Evolutionary conservation across 2,113 vertebrate species (phyloP).

Genomic region (Syngnathus floridae): DNA sequence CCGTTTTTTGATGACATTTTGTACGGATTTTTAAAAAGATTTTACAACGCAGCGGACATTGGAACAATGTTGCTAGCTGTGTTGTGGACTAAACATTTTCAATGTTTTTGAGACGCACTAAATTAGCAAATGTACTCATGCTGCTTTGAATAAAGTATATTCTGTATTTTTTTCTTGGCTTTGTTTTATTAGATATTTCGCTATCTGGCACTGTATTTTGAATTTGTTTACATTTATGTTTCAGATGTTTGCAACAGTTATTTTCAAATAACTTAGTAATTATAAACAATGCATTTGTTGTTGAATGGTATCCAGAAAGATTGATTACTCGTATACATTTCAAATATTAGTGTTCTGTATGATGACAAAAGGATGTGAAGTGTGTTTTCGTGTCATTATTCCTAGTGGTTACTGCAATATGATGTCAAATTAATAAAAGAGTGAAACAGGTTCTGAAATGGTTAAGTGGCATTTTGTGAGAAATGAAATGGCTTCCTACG

Average conservation of each 20-base stretch:
- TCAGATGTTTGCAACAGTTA: not conserved
- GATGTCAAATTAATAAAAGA: not conserved
- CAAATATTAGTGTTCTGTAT: not conserved
- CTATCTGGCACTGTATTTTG: conserved; percentile 6
- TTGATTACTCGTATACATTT: not conserved
- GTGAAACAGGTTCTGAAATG: not conserved
- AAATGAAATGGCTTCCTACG: conserved; percentile 52
- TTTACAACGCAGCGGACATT: conserved; percentile 38
- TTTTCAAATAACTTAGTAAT: not conserved
- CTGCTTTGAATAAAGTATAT: conserved; percentile 67
- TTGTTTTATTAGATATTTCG: conserved; percentile 48
- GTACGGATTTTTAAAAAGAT: conserved; percentile 28
- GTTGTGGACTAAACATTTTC: conserved; percentile 35
- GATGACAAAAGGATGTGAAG: not conserved
- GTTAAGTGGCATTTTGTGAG: conserved; percentile 1
- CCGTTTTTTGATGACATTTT: conserved; percentile 25
- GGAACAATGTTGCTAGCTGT: conserved; percentile 30
- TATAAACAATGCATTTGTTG: not conserved
- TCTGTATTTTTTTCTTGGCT: conserved; percentile 42
- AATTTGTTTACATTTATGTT: conserved; percentile 4
- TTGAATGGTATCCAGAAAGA: not conserved
- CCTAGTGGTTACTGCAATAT: not conserved
- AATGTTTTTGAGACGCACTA: conserved; percentile 28
- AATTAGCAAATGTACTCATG: conserved; percentile 53
- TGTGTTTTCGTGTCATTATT: not conserved